Evolutionary conservation across 2,113 vertebrate species (phyloP), one percentile per base, ranked within the genome.

Genomic region (Xerus inauris): DNA sequence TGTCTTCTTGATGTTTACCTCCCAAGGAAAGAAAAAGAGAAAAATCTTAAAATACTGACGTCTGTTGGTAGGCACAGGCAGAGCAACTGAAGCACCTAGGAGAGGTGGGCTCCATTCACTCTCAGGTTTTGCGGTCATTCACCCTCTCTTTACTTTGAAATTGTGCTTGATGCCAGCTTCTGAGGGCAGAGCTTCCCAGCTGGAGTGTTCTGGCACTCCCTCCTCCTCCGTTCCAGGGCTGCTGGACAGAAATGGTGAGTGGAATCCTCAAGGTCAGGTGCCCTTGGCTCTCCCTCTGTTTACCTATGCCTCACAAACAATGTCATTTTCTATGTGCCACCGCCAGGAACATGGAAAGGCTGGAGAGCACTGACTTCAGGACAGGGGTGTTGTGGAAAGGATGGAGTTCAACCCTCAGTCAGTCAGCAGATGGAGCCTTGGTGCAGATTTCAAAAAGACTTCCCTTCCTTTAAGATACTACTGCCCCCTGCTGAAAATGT

Each of bases 1-100:
- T 67, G 35, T 65, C 30, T 54, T 83, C 59, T 65, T 87, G 54
- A 94, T 73, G n/a, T 67, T 95, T 32, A 91, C 79, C 67, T 71
- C 17, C 14, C 54, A 54, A 54, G 54, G 54, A 54, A 54, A 54
- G 49, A 54, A 54, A 69, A 14, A 30, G 54, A 91, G n/a, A 91
- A 13, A 86, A 30, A 19, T n/a, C 16, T 81, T 54, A 71, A 88
- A 69, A 19, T 64, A 16, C 24, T 24, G 1, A 47, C 71, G 24
- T 64, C 24, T 40, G 87, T 47, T n/a, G 26, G 14, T 30, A 4
- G 62, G 67, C 71, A 79, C 30, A 30, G 76, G 38, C 19, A 28
- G 38, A 75, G 49, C 14, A 12, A n/a, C 38, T 20, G n/a, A 20
- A 38, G 26, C 38, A 14, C 5, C 62, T n/a, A 5, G 38, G 64